phyloP scores from a whole-genome alignment of 2,797 vertebrate species.

The Uromys caudimaculatus region DNA sequence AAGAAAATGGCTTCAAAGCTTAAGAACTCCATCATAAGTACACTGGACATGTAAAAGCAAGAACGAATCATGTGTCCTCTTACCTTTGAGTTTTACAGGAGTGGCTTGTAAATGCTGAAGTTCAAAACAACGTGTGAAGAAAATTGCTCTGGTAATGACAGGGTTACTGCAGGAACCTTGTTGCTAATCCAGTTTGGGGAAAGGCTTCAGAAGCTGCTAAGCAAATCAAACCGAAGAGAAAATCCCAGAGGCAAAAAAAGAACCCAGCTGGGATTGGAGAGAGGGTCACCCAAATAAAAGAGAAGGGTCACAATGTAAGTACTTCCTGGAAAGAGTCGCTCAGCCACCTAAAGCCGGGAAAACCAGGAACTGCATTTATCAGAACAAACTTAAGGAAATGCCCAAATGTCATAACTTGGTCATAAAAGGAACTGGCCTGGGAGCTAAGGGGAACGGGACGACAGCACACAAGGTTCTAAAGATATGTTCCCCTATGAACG shows the following conservation, averaged over 20 bases:
- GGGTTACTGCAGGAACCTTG: slow-evolving; percentile 67
- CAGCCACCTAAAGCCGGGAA: slow-evolving; percentile 41
- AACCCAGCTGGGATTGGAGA: background rate
- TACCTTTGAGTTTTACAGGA: slow-evolving; percentile 71
- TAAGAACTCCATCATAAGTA: slow-evolving; percentile 17
- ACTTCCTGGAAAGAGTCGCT: slow-evolving; percentile 38
- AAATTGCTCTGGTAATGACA: slow-evolving; percentile 78
- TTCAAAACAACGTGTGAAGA: slow-evolving; percentile 72
- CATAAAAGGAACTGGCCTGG: slow-evolving; percentile 54
- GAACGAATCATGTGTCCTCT: slow-evolving; percentile 26
- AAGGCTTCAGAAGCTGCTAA: slow-evolving; percentile 60
- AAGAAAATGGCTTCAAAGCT: slow-evolving; percentile 44
- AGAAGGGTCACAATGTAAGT: background rate
- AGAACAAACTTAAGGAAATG: slow-evolving; percentile 55
- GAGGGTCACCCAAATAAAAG: slow-evolving; percentile 3
- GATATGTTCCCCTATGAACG: slow-evolving; percentile 14
- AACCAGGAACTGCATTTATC: slow-evolving; percentile 12
- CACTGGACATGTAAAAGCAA: slow-evolving; percentile 56
- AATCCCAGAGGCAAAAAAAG: background rate
- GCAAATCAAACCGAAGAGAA: slow-evolving; percentile 56
- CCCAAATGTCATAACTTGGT: background rate
- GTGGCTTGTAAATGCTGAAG: slow-evolving; percentile 65
- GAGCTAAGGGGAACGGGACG: background rate
- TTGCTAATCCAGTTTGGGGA: slow-evolving; percentile 67
- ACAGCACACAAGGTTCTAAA: slow-evolving; percentile 27